Percentiles rank a stretch among this genome's conserved stretches.
phyloP scores from a whole-genome alignment of 1,140 invertebrate species.

The Daktulosphaira vitifoliae region DNA sequence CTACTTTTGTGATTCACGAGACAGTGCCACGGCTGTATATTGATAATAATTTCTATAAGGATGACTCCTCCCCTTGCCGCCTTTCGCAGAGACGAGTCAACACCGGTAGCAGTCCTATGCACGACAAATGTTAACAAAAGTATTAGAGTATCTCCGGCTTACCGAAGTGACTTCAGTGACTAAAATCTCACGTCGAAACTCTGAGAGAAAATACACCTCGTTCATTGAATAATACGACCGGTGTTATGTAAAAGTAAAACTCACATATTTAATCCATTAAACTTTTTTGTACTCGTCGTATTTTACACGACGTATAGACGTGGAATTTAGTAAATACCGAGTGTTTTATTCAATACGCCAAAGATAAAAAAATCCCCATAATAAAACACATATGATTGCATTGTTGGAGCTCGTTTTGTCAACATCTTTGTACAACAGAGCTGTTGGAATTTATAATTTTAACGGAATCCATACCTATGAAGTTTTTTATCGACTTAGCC shows the following conservation, averaged over 20 bases:
- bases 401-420: conserved; percentile 5
- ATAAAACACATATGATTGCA: conserved; percentile 19
- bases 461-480: not conserved
- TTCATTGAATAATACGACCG: no score
- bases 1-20: no score
- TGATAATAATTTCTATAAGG: no score
- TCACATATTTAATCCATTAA: conserved; percentile 15
- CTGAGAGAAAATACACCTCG: no score
- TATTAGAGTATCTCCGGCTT: no score
- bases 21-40: no score
- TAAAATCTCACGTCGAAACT: no score
- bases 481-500: conserved; percentile 2
- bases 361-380: conserved; percentile 16
- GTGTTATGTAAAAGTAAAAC: not conserved
- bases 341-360: not conserved
- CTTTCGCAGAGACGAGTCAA: no score
- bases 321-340: conserved; percentile 8
- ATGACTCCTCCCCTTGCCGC: no score
- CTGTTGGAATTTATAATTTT: conserved; percentile 32
- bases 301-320: not conserved
- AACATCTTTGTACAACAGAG: conserved; percentile 13
- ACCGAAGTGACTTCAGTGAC: no score
- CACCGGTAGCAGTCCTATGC: no score
- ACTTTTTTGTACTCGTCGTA: not conserved
- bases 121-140: no score